Evolutionary conservation across 2,888 invertebrate genomes (phyloP), one percentile per base, ranked within the genome.

Genomic region (Lithophane leautieri): DNA sequence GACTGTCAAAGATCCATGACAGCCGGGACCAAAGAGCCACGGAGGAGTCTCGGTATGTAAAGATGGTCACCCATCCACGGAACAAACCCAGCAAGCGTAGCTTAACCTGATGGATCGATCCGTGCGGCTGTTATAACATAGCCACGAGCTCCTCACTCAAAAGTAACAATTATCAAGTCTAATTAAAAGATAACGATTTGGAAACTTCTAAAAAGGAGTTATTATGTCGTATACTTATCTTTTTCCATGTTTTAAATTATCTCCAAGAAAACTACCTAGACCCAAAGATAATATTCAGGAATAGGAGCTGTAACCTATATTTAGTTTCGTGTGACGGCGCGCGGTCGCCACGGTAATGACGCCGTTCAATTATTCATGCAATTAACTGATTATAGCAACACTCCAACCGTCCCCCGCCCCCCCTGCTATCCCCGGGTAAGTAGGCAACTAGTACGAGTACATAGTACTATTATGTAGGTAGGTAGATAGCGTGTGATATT

Each of bases 361-460:
- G 82, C 79, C 80, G 86, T 82, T 95, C 93, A 95, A 96, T 96
- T 95, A 96, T 96, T 95, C 94, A 96, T 95, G 96, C 95, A 95
- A 96, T 96, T 96, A 96, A 95, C 95, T 94, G 95, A 96, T 96
- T 96, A 96, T 95, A 92, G 94, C 95, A 92, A 94, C 94, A 94
- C 91, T 90, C 86, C 87, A 89, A 87, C 79, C 85, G 58, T 73
- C 84, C 60, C 80, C 72, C 75, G 77, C 79, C 77, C 78, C 50
- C 50, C 56, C 47, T 9, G n/a, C 54, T 40, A 47, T 75, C 85
- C 76, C 78, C 77, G 40, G 14, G 78, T 80, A 76, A 73, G 84
- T 67, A 81, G 63, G 22, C 44, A 61, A 68, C 72, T 73, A 70
- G 58, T 44, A 68, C 72, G 70, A 70, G 58, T 44, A 54, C 25